These are phyloP conservation scores for Cinclus cinclus DNA, from an alignment of 2,113 vertebrate genomes.

Conservation along the genomic window DNA sequence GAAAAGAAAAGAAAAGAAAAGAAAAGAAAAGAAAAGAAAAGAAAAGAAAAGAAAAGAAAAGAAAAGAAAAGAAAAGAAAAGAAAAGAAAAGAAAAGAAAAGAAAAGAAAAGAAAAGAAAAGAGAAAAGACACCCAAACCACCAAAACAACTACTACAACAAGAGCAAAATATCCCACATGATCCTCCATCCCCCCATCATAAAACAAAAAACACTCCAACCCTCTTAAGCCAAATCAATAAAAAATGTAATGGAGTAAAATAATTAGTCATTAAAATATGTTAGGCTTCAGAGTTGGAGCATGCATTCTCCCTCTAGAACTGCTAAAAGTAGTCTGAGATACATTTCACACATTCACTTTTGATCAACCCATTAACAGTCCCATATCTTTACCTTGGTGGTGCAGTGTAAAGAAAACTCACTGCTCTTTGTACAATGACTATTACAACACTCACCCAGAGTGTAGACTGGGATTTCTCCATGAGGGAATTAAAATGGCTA, in stretches of 20 bases:
- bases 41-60: no score
- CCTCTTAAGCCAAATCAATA: fast-evolving
- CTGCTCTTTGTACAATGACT: neutral
- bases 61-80: no score
- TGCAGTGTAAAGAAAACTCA: neutral
- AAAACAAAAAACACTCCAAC: neutral
- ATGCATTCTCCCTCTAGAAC: neutral
- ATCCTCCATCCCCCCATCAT: fast-evolving
- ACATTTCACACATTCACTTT: neutral
- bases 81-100: no score
- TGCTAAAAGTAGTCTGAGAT: neutral
- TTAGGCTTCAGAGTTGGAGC: neutral
- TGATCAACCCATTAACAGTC: neutral
- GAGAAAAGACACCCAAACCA: no score
- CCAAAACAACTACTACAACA: neutral
- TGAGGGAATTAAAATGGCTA: neutral
- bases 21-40: no score
- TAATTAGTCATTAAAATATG: neutral
- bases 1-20: no score
- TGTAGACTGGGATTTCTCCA: neutral
- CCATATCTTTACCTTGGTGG: neutral
- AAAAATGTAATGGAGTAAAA: neutral
- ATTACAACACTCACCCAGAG: neutral
- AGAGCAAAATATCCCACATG: neutral
- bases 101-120: no score